These are phyloP conservation scores for Lucilia sericata DNA, from an alignment of 1,140 invertebrate species.

Conservation along the genomic window DNA sequence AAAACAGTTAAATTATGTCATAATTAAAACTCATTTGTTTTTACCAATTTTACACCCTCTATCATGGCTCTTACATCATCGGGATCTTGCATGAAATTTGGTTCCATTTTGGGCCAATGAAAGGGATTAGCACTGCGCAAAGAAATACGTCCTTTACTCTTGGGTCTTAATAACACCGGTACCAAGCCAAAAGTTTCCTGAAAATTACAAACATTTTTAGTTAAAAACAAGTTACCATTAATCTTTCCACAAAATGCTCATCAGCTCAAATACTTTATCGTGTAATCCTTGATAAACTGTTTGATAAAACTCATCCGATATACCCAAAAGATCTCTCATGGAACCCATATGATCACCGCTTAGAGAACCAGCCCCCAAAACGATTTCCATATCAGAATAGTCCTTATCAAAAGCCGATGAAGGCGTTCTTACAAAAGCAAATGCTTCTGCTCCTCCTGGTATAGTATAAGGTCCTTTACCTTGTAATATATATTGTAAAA, in stretches of 20 bases:
- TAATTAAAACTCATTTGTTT: conserved; percentile 18
- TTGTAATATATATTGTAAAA: conserved; percentile 71
- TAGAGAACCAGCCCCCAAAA: conserved; percentile 78
- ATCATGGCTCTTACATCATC: conserved; percentile 77
- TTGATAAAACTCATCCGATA: conserved; percentile 74
- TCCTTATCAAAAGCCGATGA: conserved; percentile 61
- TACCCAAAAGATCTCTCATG: conserved; percentile 73
- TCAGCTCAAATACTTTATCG: conserved; percentile 57
- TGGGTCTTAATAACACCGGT: conserved; percentile 79
- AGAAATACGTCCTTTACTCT: conserved; percentile 78
- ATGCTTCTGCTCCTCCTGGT: conserved; percentile 79
- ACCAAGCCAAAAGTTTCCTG: conserved; percentile 75
- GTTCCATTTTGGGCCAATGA: conserved; percentile 79
- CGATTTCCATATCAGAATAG: conserved; percentile 82
- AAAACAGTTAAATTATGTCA: not conserved
- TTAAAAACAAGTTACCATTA: not conserved
- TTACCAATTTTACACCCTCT: conserved; percentile 79
- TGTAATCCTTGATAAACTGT: conserved; percentile 71
- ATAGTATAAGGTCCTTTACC: conserved; percentile 77
- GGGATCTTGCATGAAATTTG: conserved; percentile 80
- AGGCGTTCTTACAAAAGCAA: conserved; percentile 76
- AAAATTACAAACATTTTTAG: not conserved
- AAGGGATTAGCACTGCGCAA: conserved; percentile 78
- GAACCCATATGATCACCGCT: conserved; percentile 80
- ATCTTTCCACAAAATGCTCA: not conserved